A percentile compares a stretch with the other conserved stretches of the same genome.
Conservation (phyloP, 2,888 invertebrate species). For the Amphiduros pacificus region DNA sequence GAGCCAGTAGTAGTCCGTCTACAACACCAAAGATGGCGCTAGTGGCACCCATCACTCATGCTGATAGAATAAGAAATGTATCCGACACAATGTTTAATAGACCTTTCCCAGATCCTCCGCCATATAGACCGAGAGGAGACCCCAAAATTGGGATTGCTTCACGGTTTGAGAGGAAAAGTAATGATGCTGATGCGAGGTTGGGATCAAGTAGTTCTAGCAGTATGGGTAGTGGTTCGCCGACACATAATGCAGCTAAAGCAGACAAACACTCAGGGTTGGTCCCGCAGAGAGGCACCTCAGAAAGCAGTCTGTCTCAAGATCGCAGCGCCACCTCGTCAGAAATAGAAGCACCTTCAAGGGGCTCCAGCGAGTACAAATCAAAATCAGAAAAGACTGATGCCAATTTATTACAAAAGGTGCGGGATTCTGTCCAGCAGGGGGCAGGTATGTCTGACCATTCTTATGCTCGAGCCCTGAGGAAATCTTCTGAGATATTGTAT, state of each 20-base stretch:
- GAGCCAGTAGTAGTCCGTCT: neutral
- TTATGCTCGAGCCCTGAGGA: conserved; percentile 20
- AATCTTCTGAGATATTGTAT: conserved; percentile 17
- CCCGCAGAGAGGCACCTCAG: neutral
- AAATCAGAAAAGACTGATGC: conserved; percentile 41
- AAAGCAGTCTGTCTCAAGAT: neutral
- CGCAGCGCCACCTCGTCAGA: neutral
- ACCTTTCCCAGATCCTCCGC: conserved; percentile 46
- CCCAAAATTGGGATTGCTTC: conserved; percentile 52
- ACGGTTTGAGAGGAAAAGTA: conserved; percentile 44
- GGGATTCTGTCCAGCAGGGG: conserved; percentile 1
- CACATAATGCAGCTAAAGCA: neutral
- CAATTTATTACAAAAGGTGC: neutral
- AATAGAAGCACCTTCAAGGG: conserved; percentile 4
- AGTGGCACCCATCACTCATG: too few relatives aligned
- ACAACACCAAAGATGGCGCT: neutral
- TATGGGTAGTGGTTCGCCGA: neutral
- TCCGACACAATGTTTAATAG: too few relatives aligned
- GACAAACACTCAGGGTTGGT: neutral
- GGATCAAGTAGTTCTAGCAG: conserved; percentile 11
- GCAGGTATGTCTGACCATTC: conserved; percentile 4
- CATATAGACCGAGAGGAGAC: conserved; percentile 38
- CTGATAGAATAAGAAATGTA: too few relatives aligned
- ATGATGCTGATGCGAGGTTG: too few relatives aligned
- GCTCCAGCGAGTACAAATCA: conserved; percentile 20